Conservation (phyloP, 2,888 invertebrate species). For the Craniophora ligustri region DNA sequence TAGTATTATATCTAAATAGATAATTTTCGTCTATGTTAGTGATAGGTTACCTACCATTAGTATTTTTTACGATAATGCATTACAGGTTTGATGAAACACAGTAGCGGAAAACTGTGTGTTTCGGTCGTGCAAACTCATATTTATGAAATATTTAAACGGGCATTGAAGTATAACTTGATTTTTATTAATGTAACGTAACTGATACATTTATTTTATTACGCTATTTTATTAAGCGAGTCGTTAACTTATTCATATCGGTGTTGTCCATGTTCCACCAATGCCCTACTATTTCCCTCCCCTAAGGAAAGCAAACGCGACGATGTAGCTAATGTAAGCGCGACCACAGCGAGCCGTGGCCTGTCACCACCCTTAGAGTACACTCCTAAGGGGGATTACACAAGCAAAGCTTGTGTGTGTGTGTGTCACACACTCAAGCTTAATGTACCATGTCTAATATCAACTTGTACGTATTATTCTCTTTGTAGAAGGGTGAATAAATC, state of each 20-base stretch:
- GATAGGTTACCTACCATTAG: background rate
- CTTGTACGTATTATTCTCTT: constrained; percentile 27
- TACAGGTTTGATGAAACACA: no score
- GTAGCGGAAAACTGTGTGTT: no score
- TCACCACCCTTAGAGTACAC: constrained; percentile 4
- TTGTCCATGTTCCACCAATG: constrained; percentile 16
- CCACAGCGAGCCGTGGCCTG: constrained; percentile 24
- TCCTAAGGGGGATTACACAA: constrained; percentile 14
- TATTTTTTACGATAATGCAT: background rate
- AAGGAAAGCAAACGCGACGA: constrained; percentile 27
- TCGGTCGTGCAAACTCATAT: no score
- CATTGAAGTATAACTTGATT: no score
- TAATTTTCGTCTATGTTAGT: background rate
- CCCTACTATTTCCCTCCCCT: constrained; percentile 23
- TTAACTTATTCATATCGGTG: no score
- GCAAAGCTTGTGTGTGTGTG: no score
- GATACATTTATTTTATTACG: no score
- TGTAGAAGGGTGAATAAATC: constrained; percentile 43
- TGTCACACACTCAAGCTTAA: constrained; percentile 10
- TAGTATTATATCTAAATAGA: no score
- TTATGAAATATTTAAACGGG: no score
- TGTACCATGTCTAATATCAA: constrained; percentile 33
- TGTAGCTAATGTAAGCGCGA: constrained; percentile 40
- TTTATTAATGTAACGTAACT: no score
- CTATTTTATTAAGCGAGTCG: no score